Evolutionary conservation across 2,888 invertebrate species (phyloP).

Genomic region (Pterobdella sp.): DNA sequence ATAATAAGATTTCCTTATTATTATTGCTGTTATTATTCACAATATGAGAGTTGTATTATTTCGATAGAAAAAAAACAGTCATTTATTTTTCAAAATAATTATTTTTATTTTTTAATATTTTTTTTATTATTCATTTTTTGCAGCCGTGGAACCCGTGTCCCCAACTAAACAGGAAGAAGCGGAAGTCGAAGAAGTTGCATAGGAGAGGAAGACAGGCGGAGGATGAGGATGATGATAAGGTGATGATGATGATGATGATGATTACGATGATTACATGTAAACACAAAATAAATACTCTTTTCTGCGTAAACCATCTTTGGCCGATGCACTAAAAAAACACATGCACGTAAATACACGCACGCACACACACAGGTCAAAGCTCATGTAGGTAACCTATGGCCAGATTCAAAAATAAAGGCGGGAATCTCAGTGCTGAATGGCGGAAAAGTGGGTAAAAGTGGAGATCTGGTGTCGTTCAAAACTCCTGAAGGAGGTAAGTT

Average conservation of each 20-base stretch:
- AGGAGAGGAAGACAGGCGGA: background rate
- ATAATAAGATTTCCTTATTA: no score
- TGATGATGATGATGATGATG: background rate
- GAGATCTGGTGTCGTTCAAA: conserved; percentile 62
- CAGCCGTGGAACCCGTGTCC: conserved; percentile 32
- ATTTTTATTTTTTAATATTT: no score
- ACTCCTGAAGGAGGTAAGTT: conserved; percentile 45
- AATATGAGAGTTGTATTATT: no score
- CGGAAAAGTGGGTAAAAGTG: conserved; percentile 46
- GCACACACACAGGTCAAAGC: conserved; percentile 3
- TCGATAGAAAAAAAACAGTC: no score
- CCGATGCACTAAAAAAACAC: background rate
- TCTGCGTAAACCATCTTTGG: background rate
- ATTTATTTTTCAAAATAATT: no score
- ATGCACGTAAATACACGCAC: background rate
- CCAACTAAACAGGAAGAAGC: background rate
- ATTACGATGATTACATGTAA: background rate
- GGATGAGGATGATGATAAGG: background rate
- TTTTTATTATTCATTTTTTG: no score
- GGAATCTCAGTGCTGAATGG: conserved; percentile 56
- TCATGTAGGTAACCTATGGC: conserved; percentile 42
- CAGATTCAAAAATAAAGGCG: conserved; percentile 64
- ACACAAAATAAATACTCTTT: background rate
- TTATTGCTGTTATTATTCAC: no score
- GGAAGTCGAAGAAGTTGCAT: background rate